These are phyloP conservation scores for Lampris megalopsis DNA, from an alignment of 2,113 vertebrate genomes.

Conservation along the genomic window DNA sequence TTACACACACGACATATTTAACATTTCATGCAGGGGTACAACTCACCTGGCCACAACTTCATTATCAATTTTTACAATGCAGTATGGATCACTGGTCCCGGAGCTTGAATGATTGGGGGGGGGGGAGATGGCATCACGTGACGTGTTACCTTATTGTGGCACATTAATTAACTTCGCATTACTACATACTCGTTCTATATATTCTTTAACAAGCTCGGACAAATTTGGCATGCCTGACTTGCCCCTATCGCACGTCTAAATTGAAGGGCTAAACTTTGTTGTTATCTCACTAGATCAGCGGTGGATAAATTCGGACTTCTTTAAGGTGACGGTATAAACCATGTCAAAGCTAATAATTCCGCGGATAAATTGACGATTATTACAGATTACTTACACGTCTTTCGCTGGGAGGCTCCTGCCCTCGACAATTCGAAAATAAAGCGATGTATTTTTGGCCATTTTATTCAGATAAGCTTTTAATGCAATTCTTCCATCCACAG, in stretches of 20 bases:
- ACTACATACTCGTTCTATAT: background rate
- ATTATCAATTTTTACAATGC: conserved; percentile 91
- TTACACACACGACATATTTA: background rate
- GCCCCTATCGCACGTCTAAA: background rate
- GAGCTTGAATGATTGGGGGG: conserved; percentile 77
- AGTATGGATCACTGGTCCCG: conserved; percentile 93
- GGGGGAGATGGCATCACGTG: conserved; percentile 6
- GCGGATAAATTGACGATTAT: conserved; percentile 8
- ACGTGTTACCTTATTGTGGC: background rate
- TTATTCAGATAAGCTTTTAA: conserved; percentile 33
- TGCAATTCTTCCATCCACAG: conserved; percentile 55
- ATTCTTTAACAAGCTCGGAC: background rate
- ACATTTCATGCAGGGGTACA: background rate
- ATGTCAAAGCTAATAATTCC: background rate
- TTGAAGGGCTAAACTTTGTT: background rate
- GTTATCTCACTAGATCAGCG: background rate
- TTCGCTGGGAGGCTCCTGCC: conserved; percentile 91
- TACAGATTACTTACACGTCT: conserved; percentile 88
- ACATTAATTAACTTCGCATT: background rate
- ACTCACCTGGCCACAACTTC: conserved; percentile 93
- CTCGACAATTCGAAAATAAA: conserved; percentile 91
- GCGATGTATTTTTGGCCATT: conserved; percentile 88
- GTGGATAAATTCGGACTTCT: background rate
- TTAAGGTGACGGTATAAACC: background rate
- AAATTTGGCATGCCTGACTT: background rate